Percentiles rank a stretch among this genome's conserved stretches.
Conservation (phyloP, 2,888 invertebrate species). For the Carpatolechia fugitivella region DNA sequence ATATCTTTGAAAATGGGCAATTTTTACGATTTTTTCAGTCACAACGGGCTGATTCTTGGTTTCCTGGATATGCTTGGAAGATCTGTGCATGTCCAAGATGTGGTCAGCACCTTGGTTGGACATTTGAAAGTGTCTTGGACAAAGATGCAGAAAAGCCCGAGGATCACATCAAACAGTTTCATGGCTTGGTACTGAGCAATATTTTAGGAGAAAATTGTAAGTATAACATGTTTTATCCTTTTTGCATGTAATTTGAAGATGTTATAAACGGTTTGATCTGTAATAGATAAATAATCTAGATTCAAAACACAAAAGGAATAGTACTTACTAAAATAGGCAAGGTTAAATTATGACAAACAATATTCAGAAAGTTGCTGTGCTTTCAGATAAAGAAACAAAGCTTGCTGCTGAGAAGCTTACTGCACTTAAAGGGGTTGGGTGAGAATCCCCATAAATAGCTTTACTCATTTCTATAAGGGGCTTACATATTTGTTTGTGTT, state of each 20-base stretch:
- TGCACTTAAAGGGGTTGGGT: conserved; percentile 6
- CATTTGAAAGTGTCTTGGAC: conserved; percentile 61
- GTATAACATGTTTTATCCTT: too few species aligned
- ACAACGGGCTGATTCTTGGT: conserved; percentile 81
- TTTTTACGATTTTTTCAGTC: conserved; percentile 68
- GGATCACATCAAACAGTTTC: conserved; percentile 50
- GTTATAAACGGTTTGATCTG: too few species aligned
- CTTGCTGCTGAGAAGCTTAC: conserved; percentile 4
- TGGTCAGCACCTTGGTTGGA: conserved; percentile 81
- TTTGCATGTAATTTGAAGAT: not conserved
- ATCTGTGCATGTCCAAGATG: conserved; percentile 81
- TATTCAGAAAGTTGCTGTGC: not conserved
- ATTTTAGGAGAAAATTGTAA: conserved; percentile 74
- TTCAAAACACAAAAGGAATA: too few species aligned
- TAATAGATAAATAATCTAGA: not conserved
- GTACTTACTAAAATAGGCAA: too few species aligned
- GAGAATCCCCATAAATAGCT: not conserved
- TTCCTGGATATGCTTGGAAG: conserved; percentile 82
- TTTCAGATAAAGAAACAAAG: conserved; percentile 10
- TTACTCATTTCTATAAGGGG: not conserved
- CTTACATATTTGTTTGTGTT: too few species aligned
- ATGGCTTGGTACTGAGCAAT: conserved; percentile 68
- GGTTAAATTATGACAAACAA: not conserved
- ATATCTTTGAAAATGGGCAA: too few species aligned
- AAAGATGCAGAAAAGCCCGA: conserved; percentile 30